These are phyloP conservation scores for Cheiracanthium punctorium DNA, from an alignment of 2,888 invertebrate genomes.

Conservation along the genomic window DNA sequence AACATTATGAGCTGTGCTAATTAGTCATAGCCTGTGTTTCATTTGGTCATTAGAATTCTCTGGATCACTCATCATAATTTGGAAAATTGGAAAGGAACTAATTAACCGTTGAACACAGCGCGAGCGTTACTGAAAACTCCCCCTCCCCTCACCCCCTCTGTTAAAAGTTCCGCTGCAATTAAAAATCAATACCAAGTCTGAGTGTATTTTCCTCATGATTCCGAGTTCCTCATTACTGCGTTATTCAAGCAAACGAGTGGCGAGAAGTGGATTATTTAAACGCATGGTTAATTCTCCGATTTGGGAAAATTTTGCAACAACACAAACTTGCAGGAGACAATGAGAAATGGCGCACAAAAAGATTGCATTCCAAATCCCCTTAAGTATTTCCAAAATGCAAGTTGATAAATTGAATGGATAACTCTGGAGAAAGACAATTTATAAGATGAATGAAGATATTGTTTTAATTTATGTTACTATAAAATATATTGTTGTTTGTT, in stretches of 20 bases:
- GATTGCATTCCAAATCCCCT: no score
- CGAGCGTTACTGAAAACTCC: no score
- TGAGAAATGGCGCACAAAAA: no score
- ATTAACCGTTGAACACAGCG: not conserved
- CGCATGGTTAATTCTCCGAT: not conserved
- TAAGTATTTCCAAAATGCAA: no score
- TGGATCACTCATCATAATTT: not conserved
- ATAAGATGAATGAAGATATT: no score
- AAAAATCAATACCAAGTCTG: constrained; percentile 6
- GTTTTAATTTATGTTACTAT: no score
- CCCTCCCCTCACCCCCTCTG: not conserved
- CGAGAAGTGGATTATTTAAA: not conserved
- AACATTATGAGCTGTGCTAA: not conserved
- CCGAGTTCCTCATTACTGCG: not conserved
- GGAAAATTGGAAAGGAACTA: not conserved
- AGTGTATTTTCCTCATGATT: not conserved
- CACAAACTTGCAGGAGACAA: no score
- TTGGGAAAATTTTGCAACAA: no score
- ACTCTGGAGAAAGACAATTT: no score
- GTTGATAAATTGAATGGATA: no score
- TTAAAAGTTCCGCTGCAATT: not conserved
- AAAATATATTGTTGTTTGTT: no score
- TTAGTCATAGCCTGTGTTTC: constrained; percentile 1
- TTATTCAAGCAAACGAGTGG: not conserved
- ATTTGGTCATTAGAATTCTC: not conserved